phyloP scores from a whole-genome alignment of 2,888 invertebrate genomes.

The Pelosia muscerda region DNA sequence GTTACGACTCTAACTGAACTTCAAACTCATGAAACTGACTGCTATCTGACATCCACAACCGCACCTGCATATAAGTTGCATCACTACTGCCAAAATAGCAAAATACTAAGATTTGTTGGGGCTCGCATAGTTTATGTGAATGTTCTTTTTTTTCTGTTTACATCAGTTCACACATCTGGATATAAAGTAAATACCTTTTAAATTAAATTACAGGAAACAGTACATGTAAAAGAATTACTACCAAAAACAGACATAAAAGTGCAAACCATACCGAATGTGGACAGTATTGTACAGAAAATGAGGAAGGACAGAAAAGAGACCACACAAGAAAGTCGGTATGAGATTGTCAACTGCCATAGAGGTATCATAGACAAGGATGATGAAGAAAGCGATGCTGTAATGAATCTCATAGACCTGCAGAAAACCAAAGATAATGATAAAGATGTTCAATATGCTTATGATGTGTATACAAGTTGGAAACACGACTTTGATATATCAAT shows the following conservation, averaged over 20 bases:
- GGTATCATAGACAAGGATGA: slow-evolving; percentile 64
- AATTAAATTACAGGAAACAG: slow-evolving; percentile 71
- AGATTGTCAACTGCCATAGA: slow-evolving; percentile 77
- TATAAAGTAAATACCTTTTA: not conserved
- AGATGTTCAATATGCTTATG: slow-evolving; percentile 75
- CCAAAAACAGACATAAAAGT: slow-evolving; percentile 68
- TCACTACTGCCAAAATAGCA: too few relatives aligned
- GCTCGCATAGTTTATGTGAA: too few relatives aligned
- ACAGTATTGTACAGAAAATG: slow-evolving; percentile 75
- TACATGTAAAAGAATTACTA: slow-evolving; percentile 67
- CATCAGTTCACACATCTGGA: too few relatives aligned
- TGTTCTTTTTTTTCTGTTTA: too few relatives aligned
- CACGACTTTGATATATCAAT: slow-evolving; percentile 77
- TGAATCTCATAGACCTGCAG: slow-evolving; percentile 74
- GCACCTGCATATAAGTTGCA: too few relatives aligned
- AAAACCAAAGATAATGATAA: slow-evolving; percentile 60
- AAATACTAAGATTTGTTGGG: too few relatives aligned
- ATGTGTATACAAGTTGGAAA: slow-evolving; percentile 75
- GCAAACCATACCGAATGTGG: slow-evolving; percentile 65
- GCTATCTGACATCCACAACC: too few relatives aligned
- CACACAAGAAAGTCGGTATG: slow-evolving; percentile 71
- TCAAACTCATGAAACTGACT: too few relatives aligned
- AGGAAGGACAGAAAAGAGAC: slow-evolving; percentile 73
- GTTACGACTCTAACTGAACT: too few relatives aligned
- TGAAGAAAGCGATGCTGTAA: slow-evolving; percentile 49